phyloP scores from a whole-genome alignment of 2,113 vertebrate genomes.

The Pleuronectes platessa region DNA sequence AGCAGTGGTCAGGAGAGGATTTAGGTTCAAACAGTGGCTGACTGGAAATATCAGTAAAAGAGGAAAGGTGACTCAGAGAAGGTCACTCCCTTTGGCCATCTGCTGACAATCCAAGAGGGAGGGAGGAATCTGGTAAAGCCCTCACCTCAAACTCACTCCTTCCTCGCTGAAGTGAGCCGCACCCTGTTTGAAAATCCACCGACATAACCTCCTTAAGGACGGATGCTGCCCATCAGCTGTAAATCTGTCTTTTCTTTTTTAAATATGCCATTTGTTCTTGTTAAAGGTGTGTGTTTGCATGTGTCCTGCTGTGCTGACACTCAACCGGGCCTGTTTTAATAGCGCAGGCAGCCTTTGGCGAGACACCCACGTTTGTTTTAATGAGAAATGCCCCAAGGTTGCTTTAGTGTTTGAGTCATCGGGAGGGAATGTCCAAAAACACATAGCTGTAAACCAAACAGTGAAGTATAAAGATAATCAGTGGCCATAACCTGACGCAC shows the following conservation, averaged over 20 bases:
- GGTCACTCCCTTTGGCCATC: constrained; percentile 45
- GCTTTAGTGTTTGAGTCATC: constrained; percentile 56
- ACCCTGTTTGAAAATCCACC: constrained; percentile 37
- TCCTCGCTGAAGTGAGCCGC: constrained; percentile 34
- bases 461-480: constrained; percentile 66
- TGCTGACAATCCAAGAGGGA: constrained; percentile 20
- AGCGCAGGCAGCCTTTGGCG: constrained; percentile 15
- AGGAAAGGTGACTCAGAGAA: constrained; percentile 39
- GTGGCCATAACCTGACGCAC: constrained; percentile 48
- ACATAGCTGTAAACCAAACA: constrained; percentile 61
- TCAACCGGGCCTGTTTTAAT: constrained; percentile 7
- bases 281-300: constrained; percentile 32
- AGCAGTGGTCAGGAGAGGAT: constrained; percentile 1
- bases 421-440: constrained; percentile 66
- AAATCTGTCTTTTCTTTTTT: constrained; percentile 29
- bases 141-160: constrained; percentile 20
- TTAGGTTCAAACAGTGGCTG: not conserved
- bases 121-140: constrained; percentile 27
- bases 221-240: constrained; percentile 12
- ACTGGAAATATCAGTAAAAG: constrained; percentile 3
- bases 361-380: constrained; percentile 39
- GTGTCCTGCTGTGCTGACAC: constrained; percentile 27
- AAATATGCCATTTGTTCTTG: constrained; percentile 14
- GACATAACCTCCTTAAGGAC: constrained; percentile 1
- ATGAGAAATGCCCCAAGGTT: constrained; percentile 50